phyloP scores from a whole-genome alignment of 1,140 invertebrate species.

The Panagrolaimus sp. region DNA sequence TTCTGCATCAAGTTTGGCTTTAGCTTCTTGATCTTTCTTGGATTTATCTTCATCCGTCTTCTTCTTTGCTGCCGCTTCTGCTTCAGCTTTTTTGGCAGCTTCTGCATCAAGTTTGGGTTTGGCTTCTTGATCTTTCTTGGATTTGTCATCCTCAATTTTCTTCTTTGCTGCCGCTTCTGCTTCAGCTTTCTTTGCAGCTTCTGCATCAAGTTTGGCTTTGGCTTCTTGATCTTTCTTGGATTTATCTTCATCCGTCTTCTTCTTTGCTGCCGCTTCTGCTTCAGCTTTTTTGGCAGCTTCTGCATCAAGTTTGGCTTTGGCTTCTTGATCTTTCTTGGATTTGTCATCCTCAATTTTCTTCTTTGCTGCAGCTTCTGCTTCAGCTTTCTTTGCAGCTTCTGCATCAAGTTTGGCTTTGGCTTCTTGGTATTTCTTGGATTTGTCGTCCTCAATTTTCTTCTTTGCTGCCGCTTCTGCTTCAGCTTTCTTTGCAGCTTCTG shows the following conservation, averaged over 20 bases:
- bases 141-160: background rate
- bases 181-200: background rate
- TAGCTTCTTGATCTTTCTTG: too few relatives aligned
- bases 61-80: background rate
- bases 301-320: background rate
- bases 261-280: background rate
- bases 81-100: background rate
- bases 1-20: slow-evolving; percentile 1
- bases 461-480: background rate
- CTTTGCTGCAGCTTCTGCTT: background rate
- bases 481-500: background rate
- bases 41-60: background rate
- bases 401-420: background rate
- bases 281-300: background rate
- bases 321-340: background rate
- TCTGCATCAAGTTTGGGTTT: background rate
- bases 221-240: background rate
- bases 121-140: background rate
- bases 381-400: slow-evolving; percentile 3
- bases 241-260: background rate
- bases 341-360: slow-evolving; percentile 1
- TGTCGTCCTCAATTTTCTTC: background rate
- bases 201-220: background rate
- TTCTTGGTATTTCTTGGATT: background rate
- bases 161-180: background rate